phyloP scores from a whole-genome alignment of 2,888 invertebrate genomes.

The Neoitamus cyanurus region DNA sequence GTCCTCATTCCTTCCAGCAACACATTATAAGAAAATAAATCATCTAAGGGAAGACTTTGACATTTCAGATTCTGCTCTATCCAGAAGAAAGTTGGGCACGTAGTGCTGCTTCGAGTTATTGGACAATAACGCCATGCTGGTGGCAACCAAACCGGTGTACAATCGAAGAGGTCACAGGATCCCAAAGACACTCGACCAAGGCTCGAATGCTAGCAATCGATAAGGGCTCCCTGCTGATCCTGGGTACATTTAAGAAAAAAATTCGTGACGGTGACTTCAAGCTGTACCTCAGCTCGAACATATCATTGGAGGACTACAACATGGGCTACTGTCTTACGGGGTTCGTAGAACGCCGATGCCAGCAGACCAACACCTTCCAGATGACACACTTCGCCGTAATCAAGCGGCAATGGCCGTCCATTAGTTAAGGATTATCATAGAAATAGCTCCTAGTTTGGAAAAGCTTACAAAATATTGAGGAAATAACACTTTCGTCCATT shows the following conservation, averaged over 20 bases:
- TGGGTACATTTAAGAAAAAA: slow-evolving; percentile 81
- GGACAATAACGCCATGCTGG: slow-evolving; percentile 88
- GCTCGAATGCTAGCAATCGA: slow-evolving; percentile 85
- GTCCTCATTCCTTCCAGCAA: too few species aligned
- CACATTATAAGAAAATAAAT: background rate
- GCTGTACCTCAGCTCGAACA: slow-evolving; percentile 85
- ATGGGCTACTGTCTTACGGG: slow-evolving; percentile 92
- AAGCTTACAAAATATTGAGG: slow-evolving; percentile 47
- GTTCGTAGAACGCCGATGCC: slow-evolving; percentile 82
- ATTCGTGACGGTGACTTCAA: slow-evolving; percentile 81
- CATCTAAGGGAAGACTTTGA: slow-evolving; percentile 45
- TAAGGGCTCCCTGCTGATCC: slow-evolving; percentile 81
- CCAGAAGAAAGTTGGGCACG: slow-evolving; percentile 92
- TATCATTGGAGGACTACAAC: slow-evolving; percentile 87
- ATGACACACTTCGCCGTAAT: slow-evolving; percentile 90
- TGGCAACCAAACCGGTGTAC: slow-evolving; percentile 87
- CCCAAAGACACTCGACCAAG: slow-evolving; percentile 71
- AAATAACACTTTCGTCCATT: slow-evolving; percentile 30
- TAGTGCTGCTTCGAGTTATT: slow-evolving; percentile 86
- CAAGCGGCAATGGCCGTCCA: slow-evolving; percentile 73
- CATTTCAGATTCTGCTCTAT: slow-evolving; percentile 79
- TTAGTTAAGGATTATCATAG: slow-evolving; percentile 55
- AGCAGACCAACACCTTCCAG: slow-evolving; percentile 81
- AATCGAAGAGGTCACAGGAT: slow-evolving; percentile 84
- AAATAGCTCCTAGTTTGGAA: background rate